These are phyloP conservation scores for Euborellia annulipes DNA, from an alignment of 1,140 invertebrate species.

Conservation along the genomic window DNA sequence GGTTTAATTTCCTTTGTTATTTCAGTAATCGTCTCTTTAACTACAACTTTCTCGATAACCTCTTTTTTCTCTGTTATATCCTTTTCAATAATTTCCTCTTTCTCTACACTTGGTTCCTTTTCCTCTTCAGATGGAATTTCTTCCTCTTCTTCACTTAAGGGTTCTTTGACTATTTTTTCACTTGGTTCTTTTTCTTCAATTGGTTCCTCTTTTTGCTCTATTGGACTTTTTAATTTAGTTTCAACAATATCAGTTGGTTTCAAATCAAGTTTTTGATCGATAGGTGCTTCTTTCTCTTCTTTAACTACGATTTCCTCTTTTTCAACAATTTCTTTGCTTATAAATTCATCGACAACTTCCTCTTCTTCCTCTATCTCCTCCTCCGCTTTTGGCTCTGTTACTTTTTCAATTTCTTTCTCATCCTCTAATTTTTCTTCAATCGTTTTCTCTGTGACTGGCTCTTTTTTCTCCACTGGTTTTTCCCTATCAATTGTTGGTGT, in stretches of 20 bases:
- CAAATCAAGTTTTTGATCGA: neutral
- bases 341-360: constrained; percentile 23
- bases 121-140: neutral
- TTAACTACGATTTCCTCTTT: constrained; percentile 16
- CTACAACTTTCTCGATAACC: no score
- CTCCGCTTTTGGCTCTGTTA: neutral
- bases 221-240: neutral
- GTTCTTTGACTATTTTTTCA: constrained; percentile 8
- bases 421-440: neutral
- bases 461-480: neutral
- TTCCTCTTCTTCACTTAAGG: constrained; percentile 11
- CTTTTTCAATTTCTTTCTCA: constrained; percentile 11
- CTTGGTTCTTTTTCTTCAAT: constrained; percentile 14
- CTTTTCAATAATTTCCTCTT: constrained; percentile 6
- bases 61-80: constrained; percentile 6
- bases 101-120: constrained; percentile 8
- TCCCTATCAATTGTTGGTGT: neutral
- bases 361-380: constrained; percentile 18
- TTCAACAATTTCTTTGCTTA: constrained; percentile 13
- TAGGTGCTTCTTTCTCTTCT: constrained; percentile 13
- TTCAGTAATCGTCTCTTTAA: constrained; percentile 6
- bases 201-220: constrained; percentile 14
- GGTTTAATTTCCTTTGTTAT: constrained; percentile 10
- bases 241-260: constrained; percentile 3
- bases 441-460: no score